phyloP scores from a whole-genome alignment of 2,888 invertebrate genomes.

The Cheiracanthium punctorium region DNA sequence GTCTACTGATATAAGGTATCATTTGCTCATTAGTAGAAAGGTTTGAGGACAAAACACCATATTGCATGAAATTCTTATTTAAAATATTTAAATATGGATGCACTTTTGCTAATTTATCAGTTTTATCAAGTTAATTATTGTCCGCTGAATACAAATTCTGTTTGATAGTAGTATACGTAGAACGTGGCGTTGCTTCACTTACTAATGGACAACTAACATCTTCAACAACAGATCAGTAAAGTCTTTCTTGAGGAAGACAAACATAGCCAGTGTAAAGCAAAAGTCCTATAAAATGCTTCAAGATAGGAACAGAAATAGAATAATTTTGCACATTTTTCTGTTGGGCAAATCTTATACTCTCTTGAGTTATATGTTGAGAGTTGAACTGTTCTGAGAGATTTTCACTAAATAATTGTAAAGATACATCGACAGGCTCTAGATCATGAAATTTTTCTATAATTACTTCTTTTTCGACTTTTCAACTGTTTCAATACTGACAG shows the following conservation, averaged over 20 bases:
- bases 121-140: constrained; percentile 5
- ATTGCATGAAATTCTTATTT: not conserved
- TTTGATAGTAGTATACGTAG: not conserved
- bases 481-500: no score
- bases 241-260: constrained; percentile 7
- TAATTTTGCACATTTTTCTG: not conserved
- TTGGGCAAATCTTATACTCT: not conserved
- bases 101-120: not conserved
- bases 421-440: no score
- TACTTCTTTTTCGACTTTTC: no score
- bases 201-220: not conserved
- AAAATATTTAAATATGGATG: not conserved
- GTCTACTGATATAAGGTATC: constrained; percentile 1
- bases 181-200: not conserved
- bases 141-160: constrained; percentile 16
- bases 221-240: not conserved
- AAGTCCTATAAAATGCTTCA: constrained; percentile 17
- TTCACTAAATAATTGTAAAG: no score
- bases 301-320: not conserved
- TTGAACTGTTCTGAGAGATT: no score
- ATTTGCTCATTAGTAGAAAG: constrained; percentile 19
- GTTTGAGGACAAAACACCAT: not conserved
- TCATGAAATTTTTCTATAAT: no score
- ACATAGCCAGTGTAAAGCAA: constrained; percentile 1
- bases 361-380: no score